A percentile compares a stretch with the other conserved stretches of the same genome.
Evolutionary conservation across 2,888 invertebrate species (phyloP).

Genomic region (Orthonychiurus folsomi): DNA sequence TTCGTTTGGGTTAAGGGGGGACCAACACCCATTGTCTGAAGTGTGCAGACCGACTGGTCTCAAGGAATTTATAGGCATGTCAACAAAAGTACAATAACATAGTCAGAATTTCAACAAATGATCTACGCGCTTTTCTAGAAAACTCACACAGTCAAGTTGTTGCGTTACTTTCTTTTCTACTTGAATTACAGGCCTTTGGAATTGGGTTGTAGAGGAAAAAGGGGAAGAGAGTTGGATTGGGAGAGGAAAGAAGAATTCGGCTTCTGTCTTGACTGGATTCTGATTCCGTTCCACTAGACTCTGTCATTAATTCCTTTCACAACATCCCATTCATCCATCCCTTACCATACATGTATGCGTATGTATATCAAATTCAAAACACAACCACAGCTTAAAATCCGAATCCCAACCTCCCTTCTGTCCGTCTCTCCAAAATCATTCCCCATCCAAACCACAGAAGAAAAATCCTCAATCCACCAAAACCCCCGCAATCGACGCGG

Average conservation of each 20-base stretch:
- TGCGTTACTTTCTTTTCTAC: too few species aligned
- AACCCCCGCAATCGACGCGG: too few species aligned
- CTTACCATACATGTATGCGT: background rate
- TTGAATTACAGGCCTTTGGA: background rate
- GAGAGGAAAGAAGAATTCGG: background rate
- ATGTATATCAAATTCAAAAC: background rate
- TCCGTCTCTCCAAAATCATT: background rate
- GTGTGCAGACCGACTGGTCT: too few species aligned
- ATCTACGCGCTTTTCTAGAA: conserved; percentile 21
- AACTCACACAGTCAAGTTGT: conserved; percentile 23
- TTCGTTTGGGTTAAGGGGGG: too few species aligned
- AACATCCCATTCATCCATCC: background rate
- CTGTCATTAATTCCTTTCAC: background rate
- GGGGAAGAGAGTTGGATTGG: background rate
- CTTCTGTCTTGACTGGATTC: background rate
- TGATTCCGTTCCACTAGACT: background rate
- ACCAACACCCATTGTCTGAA: too few species aligned
- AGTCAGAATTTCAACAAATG: conserved; percentile 29
- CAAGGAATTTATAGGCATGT: conserved; percentile 17
- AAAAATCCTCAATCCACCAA: background rate
- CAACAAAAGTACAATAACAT: conserved; percentile 22
- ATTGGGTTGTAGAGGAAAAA: background rate
- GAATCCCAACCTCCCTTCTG: background rate
- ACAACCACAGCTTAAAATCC: background rate
- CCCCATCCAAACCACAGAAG: background rate